Conservation (phyloP, 2,797 vertebrate genomes). For the Aphelocoma californica region DNA sequence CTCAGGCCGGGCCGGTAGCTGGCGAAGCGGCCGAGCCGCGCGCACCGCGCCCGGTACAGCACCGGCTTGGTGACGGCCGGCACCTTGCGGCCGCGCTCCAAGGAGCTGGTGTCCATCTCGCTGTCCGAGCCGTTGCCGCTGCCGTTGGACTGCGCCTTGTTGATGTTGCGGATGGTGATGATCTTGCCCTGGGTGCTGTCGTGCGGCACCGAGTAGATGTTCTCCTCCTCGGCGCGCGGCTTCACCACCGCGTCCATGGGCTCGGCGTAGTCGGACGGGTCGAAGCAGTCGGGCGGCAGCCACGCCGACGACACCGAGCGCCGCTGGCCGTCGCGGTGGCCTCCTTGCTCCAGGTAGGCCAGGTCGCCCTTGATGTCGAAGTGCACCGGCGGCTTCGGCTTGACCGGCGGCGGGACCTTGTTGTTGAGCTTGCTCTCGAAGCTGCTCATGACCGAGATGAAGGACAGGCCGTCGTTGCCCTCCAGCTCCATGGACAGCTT, state of each 20-base stretch:
- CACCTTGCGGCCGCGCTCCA: background rate
- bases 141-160: slow-evolving; percentile 90
- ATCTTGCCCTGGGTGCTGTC: slow-evolving; percentile 98
- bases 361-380: slow-evolving; percentile 89
- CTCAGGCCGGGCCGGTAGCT: background rate
- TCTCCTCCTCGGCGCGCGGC: slow-evolving; percentile 89
- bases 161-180: slow-evolving; percentile 94
- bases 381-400: slow-evolving; percentile 89
- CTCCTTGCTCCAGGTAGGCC: slow-evolving; percentile 83
- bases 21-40: background rate
- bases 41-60: background rate
- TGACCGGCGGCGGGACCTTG: slow-evolving; percentile 91
- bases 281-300: slow-evolving; percentile 87
- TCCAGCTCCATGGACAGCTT: slow-evolving; percentile 87
- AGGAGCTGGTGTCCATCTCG: background rate
- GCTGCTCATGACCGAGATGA: slow-evolving; percentile 82
- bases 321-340: slow-evolving; percentile 79
- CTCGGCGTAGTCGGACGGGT: slow-evolving; percentile 95
- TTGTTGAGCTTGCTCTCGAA: slow-evolving; percentile 92
- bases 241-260: slow-evolving; percentile 94
- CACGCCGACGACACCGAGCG: slow-evolving; percentile 86
- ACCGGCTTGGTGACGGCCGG: accelerated
- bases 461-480: slow-evolving; percentile 83
- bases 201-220: slow-evolving; percentile 95
- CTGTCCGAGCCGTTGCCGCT: slow-evolving; percentile 87